A percentile compares a stretch with the other conserved stretches of the same genome.
Conservation (phyloP, 2,888 invertebrate species). For the Theretra japonica region DNA sequence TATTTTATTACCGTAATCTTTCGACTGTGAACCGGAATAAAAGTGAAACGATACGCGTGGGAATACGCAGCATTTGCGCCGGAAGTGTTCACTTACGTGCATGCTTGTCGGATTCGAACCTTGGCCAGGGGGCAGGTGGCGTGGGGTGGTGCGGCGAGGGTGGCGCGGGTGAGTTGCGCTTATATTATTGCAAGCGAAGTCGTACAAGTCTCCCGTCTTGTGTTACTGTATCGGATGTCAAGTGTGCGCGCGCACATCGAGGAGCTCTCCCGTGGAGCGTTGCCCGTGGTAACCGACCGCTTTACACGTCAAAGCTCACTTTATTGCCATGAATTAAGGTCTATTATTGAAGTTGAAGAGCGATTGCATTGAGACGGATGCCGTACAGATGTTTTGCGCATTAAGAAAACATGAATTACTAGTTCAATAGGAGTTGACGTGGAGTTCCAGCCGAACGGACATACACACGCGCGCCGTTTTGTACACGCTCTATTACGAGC, state of each 20-base stretch:
- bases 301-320: not conserved
- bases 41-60: conserved; percentile 13
- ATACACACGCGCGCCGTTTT: not conserved
- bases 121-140: not conserved
- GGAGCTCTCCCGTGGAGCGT: conserved; percentile 38
- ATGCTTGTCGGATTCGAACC: conserved; percentile 2
- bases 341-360: conserved; percentile 24
- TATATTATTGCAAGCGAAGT: conserved; percentile 25
- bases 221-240: conserved; percentile 56
- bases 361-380: conserved; percentile 43
- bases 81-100: conserved; percentile 15
- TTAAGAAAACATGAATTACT: conserved; percentile 68
- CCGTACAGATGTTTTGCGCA: conserved; percentile 63
- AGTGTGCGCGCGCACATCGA: conserved; percentile 45
- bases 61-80: conserved; percentile 20
- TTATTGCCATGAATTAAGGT: conserved; percentile 27
- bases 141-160: not conserved
- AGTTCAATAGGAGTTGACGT: conserved; percentile 54
- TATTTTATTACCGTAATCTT: not conserved
- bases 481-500: not conserved
- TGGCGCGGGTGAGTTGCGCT: not conserved
- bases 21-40: conserved; percentile 1
- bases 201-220: conserved; percentile 41
- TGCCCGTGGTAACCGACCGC: conserved; percentile 29
- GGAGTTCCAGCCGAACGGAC: conserved; percentile 29